Conservation (phyloP, 2,113 vertebrate species). For the Ondatra zibethicus region DNA sequence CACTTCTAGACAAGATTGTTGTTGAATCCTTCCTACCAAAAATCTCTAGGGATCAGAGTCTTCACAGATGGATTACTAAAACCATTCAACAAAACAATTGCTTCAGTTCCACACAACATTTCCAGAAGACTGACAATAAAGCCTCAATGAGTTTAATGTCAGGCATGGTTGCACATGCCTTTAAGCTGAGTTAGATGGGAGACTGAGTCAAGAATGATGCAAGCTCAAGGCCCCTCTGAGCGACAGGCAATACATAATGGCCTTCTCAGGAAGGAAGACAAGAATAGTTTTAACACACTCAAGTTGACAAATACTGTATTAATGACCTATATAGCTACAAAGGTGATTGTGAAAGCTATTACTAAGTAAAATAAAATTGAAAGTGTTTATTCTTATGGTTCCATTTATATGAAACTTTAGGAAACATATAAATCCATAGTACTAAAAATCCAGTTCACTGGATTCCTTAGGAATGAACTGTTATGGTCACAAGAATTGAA, state of each 20-base stretch:
- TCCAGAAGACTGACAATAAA: neutral
- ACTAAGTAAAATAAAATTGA: neutral
- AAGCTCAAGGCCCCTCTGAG: neutral
- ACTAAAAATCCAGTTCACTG: neutral
- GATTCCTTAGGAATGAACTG: neutral
- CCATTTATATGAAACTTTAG: neutral
- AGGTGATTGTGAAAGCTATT: neutral
- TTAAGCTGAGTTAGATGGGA: neutral
- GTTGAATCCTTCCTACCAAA: neutral
- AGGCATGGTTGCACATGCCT: neutral
- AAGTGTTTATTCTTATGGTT: neutral
- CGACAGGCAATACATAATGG: neutral
- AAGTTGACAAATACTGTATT: neutral
- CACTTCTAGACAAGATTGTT: neutral
- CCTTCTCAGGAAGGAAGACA: neutral
- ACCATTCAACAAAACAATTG: neutral
- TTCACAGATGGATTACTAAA: neutral
- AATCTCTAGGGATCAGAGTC: neutral
- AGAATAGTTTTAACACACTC: neutral
- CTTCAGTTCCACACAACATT: neutral
- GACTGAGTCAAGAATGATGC: too few relatives aligned
- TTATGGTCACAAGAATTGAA: neutral
- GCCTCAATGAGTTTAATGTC: neutral
- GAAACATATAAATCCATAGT: neutral
- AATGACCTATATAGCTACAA: neutral